Percentiles rank a stretch among this genome's conserved stretches.
phyloP scores from a whole-genome alignment of 2,888 invertebrate genomes.

The Rhamphomyia laevipes region DNA sequence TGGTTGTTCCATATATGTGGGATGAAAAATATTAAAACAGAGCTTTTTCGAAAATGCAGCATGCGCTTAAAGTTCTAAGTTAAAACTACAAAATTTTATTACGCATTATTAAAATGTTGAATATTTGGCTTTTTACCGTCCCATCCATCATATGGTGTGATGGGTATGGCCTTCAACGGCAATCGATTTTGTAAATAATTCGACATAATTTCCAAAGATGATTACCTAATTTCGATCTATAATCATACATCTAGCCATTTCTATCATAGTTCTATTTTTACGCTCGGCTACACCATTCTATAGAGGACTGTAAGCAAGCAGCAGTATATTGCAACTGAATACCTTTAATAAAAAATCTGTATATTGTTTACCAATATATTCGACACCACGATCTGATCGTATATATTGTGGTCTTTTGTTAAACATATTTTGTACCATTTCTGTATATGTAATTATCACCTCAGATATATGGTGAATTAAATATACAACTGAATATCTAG shows the following conservation, averaged over 20 bases:
- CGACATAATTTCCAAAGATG: not conserved
- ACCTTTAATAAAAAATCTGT: conserved; percentile 16
- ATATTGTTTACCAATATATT: conserved; percentile 17
- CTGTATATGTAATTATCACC: too few relatives aligned
- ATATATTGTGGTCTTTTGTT: conserved; percentile 2
- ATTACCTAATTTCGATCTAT: conserved; percentile 15
- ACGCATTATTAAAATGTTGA: conserved; percentile 5
- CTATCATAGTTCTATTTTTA: conserved; percentile 13
- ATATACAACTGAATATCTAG: too few relatives aligned
- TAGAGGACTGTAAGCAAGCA: conserved; percentile 17
- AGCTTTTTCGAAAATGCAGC: too few relatives aligned
- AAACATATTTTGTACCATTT: conserved; percentile 9
- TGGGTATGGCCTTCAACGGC: conserved; percentile 9
- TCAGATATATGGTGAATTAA: too few relatives aligned
- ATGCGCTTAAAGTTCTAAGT: too few relatives aligned
- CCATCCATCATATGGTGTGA: conserved; percentile 13
- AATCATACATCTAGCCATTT: conserved; percentile 18
- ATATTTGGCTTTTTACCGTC: conserved; percentile 12
- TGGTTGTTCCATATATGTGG: not conserved
- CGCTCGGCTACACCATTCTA: conserved; percentile 19
- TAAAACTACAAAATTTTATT: too few relatives aligned
- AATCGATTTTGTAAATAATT: conserved; percentile 12
- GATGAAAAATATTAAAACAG: too few relatives aligned
- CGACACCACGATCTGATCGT: conserved; percentile 13
- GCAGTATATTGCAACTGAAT: conserved; percentile 14